Conservation (phyloP, 2,797 vertebrate genomes). For the Otolemur crassicaudatus region DNA sequence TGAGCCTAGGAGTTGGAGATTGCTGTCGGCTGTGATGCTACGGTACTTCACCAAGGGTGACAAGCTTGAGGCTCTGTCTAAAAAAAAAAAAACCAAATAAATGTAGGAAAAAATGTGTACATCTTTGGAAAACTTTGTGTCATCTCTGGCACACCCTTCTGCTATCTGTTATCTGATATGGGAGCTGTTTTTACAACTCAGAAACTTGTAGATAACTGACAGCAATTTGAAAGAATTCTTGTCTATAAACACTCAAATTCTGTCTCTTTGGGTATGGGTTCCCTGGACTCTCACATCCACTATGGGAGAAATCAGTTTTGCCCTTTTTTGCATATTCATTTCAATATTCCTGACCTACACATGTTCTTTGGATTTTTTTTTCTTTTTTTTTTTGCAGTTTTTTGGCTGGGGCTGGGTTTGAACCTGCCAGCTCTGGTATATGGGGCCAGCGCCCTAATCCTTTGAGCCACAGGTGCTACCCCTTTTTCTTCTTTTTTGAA, state of each 20-base stretch:
- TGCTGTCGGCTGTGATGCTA: too few species aligned
- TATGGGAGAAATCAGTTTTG: not conserved
- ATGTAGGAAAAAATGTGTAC: not conserved
- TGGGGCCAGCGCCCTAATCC: too few species aligned
- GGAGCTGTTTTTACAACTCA: not conserved
- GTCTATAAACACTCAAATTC: not conserved
- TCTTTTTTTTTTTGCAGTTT: too few species aligned
- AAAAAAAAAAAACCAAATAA: not conserved
- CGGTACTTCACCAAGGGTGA: too few species aligned
- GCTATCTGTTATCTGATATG: not conserved
- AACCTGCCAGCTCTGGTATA: too few species aligned
- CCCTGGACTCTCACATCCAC: not conserved
- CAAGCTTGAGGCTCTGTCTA: too few species aligned
- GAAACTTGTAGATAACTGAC: not conserved
- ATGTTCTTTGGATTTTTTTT: not conserved
- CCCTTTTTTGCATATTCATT: not conserved
- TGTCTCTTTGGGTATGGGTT: not conserved
- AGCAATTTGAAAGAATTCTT: not conserved
- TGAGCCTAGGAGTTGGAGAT: too few species aligned
- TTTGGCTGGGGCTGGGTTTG: too few species aligned
- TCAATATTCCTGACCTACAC: not conserved
- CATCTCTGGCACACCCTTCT: not conserved
- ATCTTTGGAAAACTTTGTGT: not conserved
- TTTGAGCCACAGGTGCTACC: too few species aligned
- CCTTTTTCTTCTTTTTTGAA: not conserved